Base-by-base conservation (phyloP, 2,113 vertebrate species). In the Alouatta palliata region DNA sequence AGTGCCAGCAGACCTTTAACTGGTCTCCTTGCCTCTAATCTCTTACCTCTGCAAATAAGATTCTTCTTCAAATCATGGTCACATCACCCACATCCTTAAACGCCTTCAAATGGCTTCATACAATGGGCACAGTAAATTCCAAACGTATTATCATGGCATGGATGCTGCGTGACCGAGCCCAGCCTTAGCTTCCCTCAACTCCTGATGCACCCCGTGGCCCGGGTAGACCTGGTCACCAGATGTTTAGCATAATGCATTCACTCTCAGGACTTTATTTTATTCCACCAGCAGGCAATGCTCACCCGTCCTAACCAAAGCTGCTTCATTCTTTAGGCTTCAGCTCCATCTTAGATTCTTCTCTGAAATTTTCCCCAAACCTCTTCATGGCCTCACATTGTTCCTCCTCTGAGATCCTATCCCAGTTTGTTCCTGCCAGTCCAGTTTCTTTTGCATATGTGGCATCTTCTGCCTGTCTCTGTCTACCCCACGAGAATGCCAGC, bases 141-240 rank as follows among this genome's bases (percentile, higher is more conserved):
- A 86, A 30, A 81, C 30, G 16, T 32, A 12, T 9, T 45, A 13
- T 3, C 2, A 0, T 43, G 64, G 40, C 45, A 23, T 90, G 45
- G 4, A 47, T 16, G 40, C 17, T 5, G 43, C 13, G 3, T 1
- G 27, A 8, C 30, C 54, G 17, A 47, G 84, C 17, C 45, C 5
- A 5, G 11, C 47, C 47, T 17, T 52, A 17, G 52, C 52, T 52
- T 52, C 52, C 52, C 52, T 52, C 52, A 16, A 23, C 35, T 12
- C 17, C 47, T 32, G 4, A 1, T 0, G 49, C 2, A 13, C 32
- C 27, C 0, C 2, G 9, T 11, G 61, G 8, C 68, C 70, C 20
- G 8, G n/a, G 80, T 76, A 14, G 64, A 37, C 2, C 43, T 5
- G 17, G n/a, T 21, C 17, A 13, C 54, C 1, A 3, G 20, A 64